Base-by-base conservation (phyloP, 2,113 vertebrate genomes). In the Heteronetta atricapilla region DNA sequence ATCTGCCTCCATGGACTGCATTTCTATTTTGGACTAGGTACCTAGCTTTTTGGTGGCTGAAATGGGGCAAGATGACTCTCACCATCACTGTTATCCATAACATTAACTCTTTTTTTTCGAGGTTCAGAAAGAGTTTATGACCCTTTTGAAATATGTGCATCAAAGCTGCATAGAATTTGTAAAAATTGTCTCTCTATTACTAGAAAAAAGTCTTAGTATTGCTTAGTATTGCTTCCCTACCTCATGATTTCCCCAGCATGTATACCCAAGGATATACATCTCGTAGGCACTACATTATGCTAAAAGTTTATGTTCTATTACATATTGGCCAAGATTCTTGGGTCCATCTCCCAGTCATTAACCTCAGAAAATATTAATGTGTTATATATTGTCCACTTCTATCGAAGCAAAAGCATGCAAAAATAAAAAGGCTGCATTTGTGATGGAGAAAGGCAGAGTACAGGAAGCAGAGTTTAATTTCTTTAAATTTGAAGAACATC, bases 21-120 rank as follows among this genome's bases (percentile, higher is more conserved):
- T 78, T 90, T 93, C 86, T 96, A 55, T 86, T 94, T 95, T 56
- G 46, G 52, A 86, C 5, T 26, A 77, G 52, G 11, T 44, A 73
- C 19, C 52, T 67, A 58, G 40, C 4, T 70, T 84, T 89, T 81
- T 63, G 50, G 86, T 90, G 36, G 28, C 55, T 88, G 64, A 90
- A 94, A 88, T 86, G 58, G 74, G 76, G 50, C 40, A 33, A 86
- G 20, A 69, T 74, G 46, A 67, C 68, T 91, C 59, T 95, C 55
- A 74, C 19, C 14, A 36, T 70, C 52, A 55, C 36, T 83, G n/a
- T 36, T 90, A 83, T 8, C 19, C 36, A 70, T 31, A 88, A 66
- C 14, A 60, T 59, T 13, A 83, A 1, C 31, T 70, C 55, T 82
- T 92, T 92, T 50, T 86, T 76, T 13, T 21, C 10, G 20, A 48